Conservation (phyloP, 2,888 invertebrate species). For the Caenorhabditis wallacei region DNA sequence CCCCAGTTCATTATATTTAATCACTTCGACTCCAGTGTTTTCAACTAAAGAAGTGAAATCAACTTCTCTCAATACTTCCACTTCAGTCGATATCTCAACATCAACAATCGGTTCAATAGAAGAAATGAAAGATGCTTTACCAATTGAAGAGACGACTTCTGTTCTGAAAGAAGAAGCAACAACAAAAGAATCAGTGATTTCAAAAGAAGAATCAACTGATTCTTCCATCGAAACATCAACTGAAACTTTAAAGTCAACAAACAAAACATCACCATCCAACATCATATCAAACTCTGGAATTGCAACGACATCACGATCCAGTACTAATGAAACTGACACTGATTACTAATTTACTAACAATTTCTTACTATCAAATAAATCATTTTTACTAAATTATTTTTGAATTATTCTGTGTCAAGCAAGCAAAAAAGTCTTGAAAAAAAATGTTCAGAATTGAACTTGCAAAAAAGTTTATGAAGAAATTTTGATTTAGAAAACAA, state of each 20-base stretch:
- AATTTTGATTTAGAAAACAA: constrained; percentile 44
- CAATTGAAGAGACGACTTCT: background rate
- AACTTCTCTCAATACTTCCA: background rate
- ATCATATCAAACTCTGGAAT: background rate
- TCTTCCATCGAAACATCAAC: background rate
- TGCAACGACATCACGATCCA: no score
- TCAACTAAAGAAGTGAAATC: no score
- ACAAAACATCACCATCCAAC: background rate
- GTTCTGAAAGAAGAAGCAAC: background rate
- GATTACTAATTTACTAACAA: constrained; percentile 8
- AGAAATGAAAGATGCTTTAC: background rate
- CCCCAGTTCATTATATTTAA: no score
- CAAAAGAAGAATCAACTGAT: background rate
- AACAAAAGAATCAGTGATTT: background rate
- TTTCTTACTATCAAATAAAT: constrained; percentile 5
- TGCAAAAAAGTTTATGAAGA: background rate
- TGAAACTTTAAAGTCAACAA: background rate
- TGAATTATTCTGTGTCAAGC: background rate
- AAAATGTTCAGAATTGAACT: background rate
- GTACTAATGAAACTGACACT: background rate
- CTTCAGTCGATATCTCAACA: background rate
- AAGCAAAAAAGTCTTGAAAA: no score
- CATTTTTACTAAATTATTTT: background rate
- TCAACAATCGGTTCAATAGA: background rate
- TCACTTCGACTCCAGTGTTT: no score